Conservation (phyloP, 2,113 vertebrate species). For the Calidris pugnax region DNA sequence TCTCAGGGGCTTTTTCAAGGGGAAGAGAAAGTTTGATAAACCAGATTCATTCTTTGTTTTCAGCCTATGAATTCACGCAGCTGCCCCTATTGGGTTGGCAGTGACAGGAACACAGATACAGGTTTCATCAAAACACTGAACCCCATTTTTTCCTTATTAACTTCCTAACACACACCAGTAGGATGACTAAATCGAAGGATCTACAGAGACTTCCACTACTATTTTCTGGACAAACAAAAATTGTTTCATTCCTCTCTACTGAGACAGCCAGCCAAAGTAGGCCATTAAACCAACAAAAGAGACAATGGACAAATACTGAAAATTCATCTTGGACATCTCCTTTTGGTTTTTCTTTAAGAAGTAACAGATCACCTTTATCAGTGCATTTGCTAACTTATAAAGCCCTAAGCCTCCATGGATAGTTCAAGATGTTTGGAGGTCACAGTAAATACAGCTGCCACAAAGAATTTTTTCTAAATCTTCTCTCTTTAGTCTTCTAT, state of each 20-base stretch:
- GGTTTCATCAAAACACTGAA: background rate
- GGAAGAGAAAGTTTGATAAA: background rate
- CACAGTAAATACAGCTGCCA: background rate
- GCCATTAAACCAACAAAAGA: background rate
- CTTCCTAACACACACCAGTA: background rate
- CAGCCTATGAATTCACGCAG: background rate
- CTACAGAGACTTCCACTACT: background rate
- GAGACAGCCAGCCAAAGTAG: background rate
- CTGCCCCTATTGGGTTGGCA: accelerated
- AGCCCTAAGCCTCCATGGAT: background rate
- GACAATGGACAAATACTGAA: background rate
- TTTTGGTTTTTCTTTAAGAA: background rate
- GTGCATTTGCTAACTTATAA: background rate
- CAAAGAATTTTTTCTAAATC: background rate
- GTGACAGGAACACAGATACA: background rate
- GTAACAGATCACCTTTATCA: background rate
- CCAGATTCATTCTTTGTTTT: background rate
- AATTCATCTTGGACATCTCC: background rate
- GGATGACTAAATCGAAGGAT: background rate
- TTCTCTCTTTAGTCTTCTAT: background rate
- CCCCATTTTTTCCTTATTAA: background rate
- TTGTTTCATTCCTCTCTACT: background rate
- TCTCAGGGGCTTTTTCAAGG: background rate
- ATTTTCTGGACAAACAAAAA: background rate
- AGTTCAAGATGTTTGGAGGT: background rate